phyloP scores from a whole-genome alignment of 1,140 invertebrate species.

The Galleria mellonella region DNA sequence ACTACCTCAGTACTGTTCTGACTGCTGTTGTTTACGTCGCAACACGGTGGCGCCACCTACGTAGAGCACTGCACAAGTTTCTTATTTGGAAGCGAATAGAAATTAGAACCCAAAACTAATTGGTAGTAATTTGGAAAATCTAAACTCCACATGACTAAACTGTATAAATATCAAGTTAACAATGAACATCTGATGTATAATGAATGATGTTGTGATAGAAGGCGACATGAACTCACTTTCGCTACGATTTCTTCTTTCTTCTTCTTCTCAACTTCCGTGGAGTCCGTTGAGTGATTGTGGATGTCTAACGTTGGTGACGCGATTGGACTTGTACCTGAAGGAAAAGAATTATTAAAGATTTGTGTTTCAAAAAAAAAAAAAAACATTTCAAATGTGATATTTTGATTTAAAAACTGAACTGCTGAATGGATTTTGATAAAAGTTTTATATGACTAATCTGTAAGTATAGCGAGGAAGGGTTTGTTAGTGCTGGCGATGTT shows the following conservation, averaged over 20 bases:
- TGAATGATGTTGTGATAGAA: neutral
- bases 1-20: too few species aligned
- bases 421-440: too few species aligned
- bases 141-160: conserved; percentile 45
- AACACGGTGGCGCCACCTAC: too few species aligned
- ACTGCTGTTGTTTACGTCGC: too few species aligned
- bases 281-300: conserved; percentile 86
- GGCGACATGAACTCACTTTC: conserved; percentile 45
- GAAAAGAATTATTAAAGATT: neutral
- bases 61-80: too few species aligned
- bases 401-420: too few species aligned
- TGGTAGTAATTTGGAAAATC: conserved; percentile 23
- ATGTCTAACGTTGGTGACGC: conserved; percentile 76
- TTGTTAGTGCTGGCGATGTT: too few species aligned
- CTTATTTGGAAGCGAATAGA: too few species aligned
- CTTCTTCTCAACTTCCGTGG: conserved; percentile 82
- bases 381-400: too few species aligned
- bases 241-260: conserved; percentile 77
- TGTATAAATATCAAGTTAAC: conserved; percentile 29
- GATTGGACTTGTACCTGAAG: conserved; percentile 66
- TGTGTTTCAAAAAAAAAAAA: neutral
- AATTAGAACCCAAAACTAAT: conserved; percentile 41
- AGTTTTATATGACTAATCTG: too few species aligned
- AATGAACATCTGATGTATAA: conserved; percentile 20
- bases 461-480: too few species aligned